These are phyloP conservation scores for Circaetus gallicus DNA, from an alignment of 2,113 vertebrate species.

Conservation along the genomic window DNA sequence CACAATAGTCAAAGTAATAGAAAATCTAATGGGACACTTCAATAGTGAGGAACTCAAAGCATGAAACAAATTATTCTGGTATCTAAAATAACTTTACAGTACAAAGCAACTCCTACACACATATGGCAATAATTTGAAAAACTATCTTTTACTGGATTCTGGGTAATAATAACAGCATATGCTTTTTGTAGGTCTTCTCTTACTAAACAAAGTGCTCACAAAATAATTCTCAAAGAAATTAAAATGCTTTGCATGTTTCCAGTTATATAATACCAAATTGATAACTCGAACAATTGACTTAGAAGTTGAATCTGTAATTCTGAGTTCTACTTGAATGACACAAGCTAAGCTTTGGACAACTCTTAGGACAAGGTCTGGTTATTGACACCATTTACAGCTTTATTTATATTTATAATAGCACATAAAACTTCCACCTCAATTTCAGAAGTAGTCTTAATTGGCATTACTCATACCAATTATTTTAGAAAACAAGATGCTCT, in stretches of 20 bases:
- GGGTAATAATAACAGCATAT: constrained; percentile 59
- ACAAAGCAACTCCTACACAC: constrained; percentile 53
- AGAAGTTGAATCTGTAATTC: not conserved
- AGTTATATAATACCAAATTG: not conserved
- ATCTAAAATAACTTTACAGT: constrained; percentile 61
- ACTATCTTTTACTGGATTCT: constrained; percentile 61
- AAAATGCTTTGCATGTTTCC: constrained; percentile 61
- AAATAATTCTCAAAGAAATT: constrained; percentile 54
- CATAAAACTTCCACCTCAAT: not conserved
- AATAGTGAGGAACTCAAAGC: constrained; percentile 49
- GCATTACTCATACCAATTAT: not conserved
- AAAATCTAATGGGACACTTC: constrained; percentile 37
- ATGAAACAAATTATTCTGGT: constrained; percentile 64
- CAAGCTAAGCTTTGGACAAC: not conserved
- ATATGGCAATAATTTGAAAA: constrained; percentile 64
- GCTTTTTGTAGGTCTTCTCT: constrained; percentile 53
- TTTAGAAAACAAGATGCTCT: not conserved
- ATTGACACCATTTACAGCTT: not conserved
- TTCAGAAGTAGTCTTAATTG: not conserved
- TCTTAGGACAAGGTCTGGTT: not conserved
- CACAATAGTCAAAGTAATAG: constrained; percentile 42
- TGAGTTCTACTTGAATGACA: not conserved
- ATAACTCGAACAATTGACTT: constrained; percentile 13
- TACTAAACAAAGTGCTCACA: constrained; percentile 66
- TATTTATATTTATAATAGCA: not conserved